Evolutionary conservation across 2,888 invertebrate genomes (phyloP), one percentile per base, ranked within the genome.

Genomic region (Stramonita haemastoma): DNA sequence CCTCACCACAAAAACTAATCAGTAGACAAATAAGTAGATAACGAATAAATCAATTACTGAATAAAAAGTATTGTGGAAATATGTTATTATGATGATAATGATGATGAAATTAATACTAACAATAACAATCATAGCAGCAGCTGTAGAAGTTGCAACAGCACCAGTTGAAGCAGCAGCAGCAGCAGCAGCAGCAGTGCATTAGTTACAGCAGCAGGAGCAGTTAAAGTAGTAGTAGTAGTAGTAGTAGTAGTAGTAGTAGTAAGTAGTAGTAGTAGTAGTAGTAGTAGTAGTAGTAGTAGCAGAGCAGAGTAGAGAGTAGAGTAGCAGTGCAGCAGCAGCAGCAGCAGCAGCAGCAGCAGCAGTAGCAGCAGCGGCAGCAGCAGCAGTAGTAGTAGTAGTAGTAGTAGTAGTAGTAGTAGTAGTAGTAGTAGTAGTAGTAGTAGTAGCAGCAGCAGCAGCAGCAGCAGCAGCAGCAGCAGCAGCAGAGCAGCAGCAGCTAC

Each of bases 371-470:
- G 88, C 81, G 29, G 60, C 60, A 56, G 86, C 57, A 86, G 86
- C 17, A 86, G 86, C 57, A 86, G 73, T 6, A 73, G 87, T 6
- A 87, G 87, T 6, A 87, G 73, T 17, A 87, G 87, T 32, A 87
- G 87, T 32, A 87, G 87, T 87, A 87, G 87, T 87, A 73, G 87
- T 87, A 87, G 87, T 87, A 87, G 87, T 73, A 87, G 73, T 8
- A 66, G 66, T 13, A 77, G 77, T n/a, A 77, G 77, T 17, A 77
- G 77, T 1, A 77, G 77, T 73, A 66, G 66, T 13, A 66, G 26
- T 13, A 26, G 66, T 6, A 26, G 66, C 19, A 36, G 46, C 19
- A 56, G 56, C 46, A 46, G 46, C 8, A 46, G 46, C 8, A 46
- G 46, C 46, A 46, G 46, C 46, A 46, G 46, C 46, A 46, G 46